phyloP scores from a whole-genome alignment of 2,113 vertebrate species.

The Atractosteus spatula region DNA sequence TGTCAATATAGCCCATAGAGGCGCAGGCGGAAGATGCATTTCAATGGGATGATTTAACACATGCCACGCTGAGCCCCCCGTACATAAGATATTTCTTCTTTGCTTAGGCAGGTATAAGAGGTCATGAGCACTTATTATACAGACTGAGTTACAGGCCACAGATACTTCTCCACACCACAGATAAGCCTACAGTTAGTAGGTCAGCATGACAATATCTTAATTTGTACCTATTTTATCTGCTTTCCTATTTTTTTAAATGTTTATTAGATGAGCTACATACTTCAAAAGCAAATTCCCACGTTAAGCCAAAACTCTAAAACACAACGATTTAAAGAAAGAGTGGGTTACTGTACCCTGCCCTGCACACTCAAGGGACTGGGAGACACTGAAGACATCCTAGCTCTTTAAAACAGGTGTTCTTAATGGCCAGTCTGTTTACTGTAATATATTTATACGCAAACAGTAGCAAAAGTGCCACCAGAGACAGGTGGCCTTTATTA shows the following conservation, averaged over 20 bases:
- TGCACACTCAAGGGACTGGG: no score
- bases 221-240: no score
- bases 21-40: not conserved
- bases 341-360: no score
- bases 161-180: no score
- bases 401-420: slow-evolving; percentile 19
- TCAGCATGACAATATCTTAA: no score
- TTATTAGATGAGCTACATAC: no score
- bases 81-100: not conserved
- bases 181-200: no score
- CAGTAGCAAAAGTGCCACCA: not conserved
- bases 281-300: no score
- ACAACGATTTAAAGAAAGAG: no score
- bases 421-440: slow-evolving; percentile 19
- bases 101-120: not conserved
- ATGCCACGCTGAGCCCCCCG: not conserved
- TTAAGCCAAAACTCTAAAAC: no score
- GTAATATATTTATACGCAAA: slow-evolving; percentile 14
- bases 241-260: no score
- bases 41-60: not conserved
- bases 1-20: not conserved
- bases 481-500: slow-evolving; percentile 24
- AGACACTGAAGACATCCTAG: not conserved
- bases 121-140: not conserved
- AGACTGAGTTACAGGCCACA: not conserved